A percentile compares a stretch with the other conserved stretches of the same genome.
These are phyloP conservation scores for Drosophila littoralis DNA, from an alignment of 1,140 invertebrate species.

Conservation along the genomic window DNA sequence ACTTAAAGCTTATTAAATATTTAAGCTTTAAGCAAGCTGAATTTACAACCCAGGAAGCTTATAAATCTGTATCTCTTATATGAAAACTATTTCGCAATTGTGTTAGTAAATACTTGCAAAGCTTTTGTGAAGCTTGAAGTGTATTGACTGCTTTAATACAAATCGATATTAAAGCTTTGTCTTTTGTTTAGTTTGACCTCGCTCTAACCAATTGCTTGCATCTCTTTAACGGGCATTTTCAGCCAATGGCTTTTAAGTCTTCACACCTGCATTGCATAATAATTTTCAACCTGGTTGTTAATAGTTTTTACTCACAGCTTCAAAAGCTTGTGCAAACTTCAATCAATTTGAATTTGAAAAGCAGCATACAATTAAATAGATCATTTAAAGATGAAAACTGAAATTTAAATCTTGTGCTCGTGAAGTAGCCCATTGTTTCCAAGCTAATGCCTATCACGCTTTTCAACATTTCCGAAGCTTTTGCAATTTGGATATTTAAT, in stretches of 20 bases:
- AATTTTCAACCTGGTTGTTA: background rate
- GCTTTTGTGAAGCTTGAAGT: too few species aligned
- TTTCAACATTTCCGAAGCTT: slow-evolving; percentile 8
- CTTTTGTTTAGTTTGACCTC: too few species aligned
- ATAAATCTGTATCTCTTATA: too few species aligned
- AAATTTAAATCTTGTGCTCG: background rate
- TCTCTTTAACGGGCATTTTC: background rate
- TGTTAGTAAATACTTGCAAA: too few species aligned
- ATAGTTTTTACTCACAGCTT: too few species aligned
- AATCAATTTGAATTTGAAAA: slow-evolving; percentile 1
- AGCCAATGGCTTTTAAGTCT: background rate
- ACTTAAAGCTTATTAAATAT: too few species aligned
- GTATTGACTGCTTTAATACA: too few species aligned
- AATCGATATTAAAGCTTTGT: too few species aligned
- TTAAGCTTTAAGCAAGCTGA: too few species aligned
- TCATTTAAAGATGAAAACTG: background rate
- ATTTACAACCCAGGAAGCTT: too few species aligned
- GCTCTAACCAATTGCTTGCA: too few species aligned
- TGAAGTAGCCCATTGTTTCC: background rate
- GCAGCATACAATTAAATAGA: background rate
- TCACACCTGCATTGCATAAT: background rate
- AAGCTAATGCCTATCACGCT: background rate
- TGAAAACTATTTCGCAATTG: too few species aligned
- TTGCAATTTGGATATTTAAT: slow-evolving; percentile 10
- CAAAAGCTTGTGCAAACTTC: background rate